These are phyloP conservation scores for Phaethon lepturus DNA, from an alignment of 2,113 vertebrate genomes.

Conservation along the genomic window DNA sequence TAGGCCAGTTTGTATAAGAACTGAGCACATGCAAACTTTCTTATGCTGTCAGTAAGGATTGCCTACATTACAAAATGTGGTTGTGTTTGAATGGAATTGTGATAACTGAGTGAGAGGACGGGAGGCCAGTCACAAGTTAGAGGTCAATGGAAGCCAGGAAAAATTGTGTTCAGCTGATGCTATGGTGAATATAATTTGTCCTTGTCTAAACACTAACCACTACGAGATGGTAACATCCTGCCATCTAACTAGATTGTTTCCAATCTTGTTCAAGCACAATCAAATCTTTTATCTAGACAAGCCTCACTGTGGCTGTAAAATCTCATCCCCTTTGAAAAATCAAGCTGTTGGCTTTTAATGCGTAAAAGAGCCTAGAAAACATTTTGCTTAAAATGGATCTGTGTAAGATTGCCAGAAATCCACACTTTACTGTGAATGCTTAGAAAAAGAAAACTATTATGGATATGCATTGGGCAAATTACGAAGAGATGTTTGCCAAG, in stretches of 20 bases:
- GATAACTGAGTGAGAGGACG: constrained; percentile 30
- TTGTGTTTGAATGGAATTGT: constrained; percentile 40
- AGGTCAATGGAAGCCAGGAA: constrained; percentile 50
- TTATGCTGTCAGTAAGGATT: constrained; percentile 6
- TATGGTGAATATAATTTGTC: constrained; percentile 57
- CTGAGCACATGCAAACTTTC: neutral
- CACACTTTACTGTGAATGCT: neutral
- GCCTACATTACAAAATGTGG: constrained; percentile 22
- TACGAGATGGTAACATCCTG: constrained; percentile 36
- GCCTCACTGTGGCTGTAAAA: neutral
- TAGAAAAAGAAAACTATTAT: constrained; percentile 25
- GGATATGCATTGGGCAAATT: neutral
- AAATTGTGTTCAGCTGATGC: constrained; percentile 59
- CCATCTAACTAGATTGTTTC: constrained; percentile 51
- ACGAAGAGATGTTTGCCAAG: neutral
- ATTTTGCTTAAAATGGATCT: neutral
- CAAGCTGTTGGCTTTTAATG: neutral
- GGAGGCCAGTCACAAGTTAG: constrained; percentile 49
- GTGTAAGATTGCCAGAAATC: neutral
- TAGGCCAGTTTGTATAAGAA: neutral
- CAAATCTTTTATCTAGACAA: constrained; percentile 39
- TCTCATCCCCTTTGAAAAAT: constrained; percentile 2
- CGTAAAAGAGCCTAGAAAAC: neutral
- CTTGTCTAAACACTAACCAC: constrained; percentile 62
- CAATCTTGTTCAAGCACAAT: constrained; percentile 22